Percentiles rank a stretch among this genome's conserved stretches.
phyloP scores from a whole-genome alignment of 2,113 vertebrate genomes.

The Riparia riparia region DNA sequence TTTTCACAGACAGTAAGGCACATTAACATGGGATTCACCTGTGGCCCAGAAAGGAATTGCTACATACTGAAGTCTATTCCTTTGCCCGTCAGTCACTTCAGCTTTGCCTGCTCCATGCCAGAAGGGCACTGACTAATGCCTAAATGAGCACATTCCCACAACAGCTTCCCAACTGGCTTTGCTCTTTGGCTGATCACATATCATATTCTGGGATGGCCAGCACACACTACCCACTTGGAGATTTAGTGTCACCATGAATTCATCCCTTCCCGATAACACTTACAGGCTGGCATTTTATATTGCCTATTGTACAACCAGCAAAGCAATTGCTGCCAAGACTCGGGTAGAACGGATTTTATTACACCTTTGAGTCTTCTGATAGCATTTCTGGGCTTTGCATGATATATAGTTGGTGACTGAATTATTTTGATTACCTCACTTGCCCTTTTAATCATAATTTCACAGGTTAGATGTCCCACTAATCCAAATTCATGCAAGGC shows the following conservation, averaged over 20 bases:
- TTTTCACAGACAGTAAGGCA: background rate
- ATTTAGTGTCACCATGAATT: background rate
- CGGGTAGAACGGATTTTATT: fast-evolving
- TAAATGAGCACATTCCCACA: background rate
- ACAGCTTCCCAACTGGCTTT: background rate
- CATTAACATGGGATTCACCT: background rate
- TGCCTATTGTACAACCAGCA: background rate
- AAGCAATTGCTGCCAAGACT: background rate
- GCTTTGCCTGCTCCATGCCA: background rate
- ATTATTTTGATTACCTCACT: background rate
- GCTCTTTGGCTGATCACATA: background rate
- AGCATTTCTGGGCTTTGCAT: background rate
- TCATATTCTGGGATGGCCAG: background rate
- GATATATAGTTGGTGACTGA: background rate
- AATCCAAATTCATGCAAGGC: background rate
- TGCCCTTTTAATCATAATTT: background rate
- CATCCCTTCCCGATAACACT: background rate
- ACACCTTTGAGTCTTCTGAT: background rate
- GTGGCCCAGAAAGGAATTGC: background rate
- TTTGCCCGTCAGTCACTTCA: background rate
- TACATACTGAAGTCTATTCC: background rate
- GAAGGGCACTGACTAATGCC: background rate
- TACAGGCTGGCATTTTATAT: background rate
- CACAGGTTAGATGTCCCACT: background rate
- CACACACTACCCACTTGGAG: background rate